A percentile compares a stretch with the other conserved stretches of the same genome.
Evolutionary conservation across 2,797 vertebrate genomes (phyloP).

Genomic region (Yasuhikotakia modesta): DNA sequence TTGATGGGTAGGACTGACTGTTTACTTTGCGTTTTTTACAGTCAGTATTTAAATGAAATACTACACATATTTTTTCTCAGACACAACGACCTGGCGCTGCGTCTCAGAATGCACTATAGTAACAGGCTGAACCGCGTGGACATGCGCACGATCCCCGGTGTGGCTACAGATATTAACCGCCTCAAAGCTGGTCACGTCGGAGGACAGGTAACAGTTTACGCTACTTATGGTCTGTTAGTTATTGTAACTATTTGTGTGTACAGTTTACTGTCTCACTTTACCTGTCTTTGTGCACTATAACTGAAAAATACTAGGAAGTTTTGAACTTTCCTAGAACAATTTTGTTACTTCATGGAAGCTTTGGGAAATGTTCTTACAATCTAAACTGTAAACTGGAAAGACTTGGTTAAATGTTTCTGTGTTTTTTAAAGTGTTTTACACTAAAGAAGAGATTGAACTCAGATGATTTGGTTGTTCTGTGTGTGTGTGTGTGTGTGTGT

Average conservation of each 20-base stretch:
- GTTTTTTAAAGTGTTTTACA: too few species aligned
- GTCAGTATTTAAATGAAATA: not conserved
- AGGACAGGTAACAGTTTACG: slow-evolving; percentile 81
- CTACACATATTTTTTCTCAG: slow-evolving; percentile 63
- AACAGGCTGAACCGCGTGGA: slow-evolving; percentile 77
- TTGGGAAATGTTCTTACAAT: too few species aligned
- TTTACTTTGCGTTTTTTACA: not conserved
- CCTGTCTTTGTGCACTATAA: too few species aligned
- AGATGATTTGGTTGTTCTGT: not conserved
- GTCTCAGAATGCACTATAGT: slow-evolving; percentile 77
- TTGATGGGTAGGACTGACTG: slow-evolving; percentile 82
- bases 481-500: not conserved
- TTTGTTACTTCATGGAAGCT: too few species aligned
- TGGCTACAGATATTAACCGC: slow-evolving; percentile 83
- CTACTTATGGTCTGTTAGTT: not conserved
- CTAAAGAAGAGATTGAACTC: too few species aligned
- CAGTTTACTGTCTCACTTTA: too few species aligned
- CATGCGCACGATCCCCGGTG: slow-evolving; percentile 71
- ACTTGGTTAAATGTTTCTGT: too few species aligned
- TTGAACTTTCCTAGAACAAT: too few species aligned
- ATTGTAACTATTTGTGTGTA: not conserved
- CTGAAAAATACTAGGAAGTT: too few species aligned
- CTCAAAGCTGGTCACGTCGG: slow-evolving; percentile 84
- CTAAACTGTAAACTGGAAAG: too few species aligned
- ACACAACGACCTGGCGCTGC: slow-evolving; percentile 86